A percentile compares a stretch with the other conserved stretches of the same genome.
phyloP scores from a whole-genome alignment of 2,888 invertebrate genomes.

The Eueremaeus valkanovi region DNA sequence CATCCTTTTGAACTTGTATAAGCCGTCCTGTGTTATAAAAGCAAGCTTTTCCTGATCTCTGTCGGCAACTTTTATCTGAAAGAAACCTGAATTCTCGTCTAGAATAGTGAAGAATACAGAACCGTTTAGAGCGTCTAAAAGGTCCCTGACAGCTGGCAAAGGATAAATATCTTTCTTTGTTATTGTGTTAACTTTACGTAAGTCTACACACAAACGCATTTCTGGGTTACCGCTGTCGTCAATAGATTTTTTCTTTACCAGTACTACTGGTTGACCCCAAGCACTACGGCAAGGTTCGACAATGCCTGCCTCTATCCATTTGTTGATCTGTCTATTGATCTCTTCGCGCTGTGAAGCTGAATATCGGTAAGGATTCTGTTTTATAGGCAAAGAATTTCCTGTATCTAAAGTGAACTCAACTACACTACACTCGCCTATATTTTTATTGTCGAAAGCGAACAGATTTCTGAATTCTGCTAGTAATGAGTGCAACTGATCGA shows the following conservation, averaged over 20 bases:
- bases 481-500: too few relatives aligned
- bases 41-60: not conserved
- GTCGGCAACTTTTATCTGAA: not conserved
- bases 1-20: slow-evolving; percentile 31
- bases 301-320: not conserved
- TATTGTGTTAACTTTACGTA: slow-evolving; percentile 29
- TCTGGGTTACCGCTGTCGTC: too few relatives aligned
- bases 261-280: slow-evolving; percentile 22
- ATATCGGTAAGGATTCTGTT: too few relatives aligned
- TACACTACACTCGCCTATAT: too few relatives aligned
- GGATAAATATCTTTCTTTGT: slow-evolving; percentile 25
- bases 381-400: too few relatives aligned
- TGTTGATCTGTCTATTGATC: too few relatives aligned
- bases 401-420: too few relatives aligned
- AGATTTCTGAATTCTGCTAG: too few relatives aligned
- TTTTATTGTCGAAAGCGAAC: too few relatives aligned
- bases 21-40: slow-evolving; percentile 24
- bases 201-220: slow-evolving; percentile 41
- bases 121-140: not conserved
- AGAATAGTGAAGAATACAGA: slow-evolving; percentile 5
- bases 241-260: slow-evolving; percentile 38
- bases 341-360: too few relatives aligned
- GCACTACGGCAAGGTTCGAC: not conserved
- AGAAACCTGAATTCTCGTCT: slow-evolving; percentile 36
- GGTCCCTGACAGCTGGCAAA: slow-evolving; percentile 34